Evolutionary conservation across 1,140 invertebrate species (phyloP).

Genomic region (Coenobita brevimanus): DNA sequence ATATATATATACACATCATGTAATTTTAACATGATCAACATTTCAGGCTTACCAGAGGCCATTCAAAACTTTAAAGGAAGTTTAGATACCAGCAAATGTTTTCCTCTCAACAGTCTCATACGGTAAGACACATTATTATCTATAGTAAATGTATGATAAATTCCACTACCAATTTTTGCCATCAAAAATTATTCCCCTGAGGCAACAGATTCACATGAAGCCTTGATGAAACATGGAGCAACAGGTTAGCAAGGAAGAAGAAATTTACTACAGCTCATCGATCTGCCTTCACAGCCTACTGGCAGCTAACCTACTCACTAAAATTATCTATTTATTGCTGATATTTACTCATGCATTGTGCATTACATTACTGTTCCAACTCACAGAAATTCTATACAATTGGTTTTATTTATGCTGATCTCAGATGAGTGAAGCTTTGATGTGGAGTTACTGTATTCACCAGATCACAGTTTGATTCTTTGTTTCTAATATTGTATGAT

Average conservation of each 20-base stretch:
- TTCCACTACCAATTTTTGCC: not conserved
- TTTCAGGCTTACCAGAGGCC: not conserved
- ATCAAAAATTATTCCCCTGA: not conserved
- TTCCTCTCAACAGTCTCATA: no score
- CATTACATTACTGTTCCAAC: conserved; percentile 26
- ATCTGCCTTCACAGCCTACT: conserved; percentile 35
- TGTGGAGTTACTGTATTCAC: no score
- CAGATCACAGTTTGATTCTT: no score
- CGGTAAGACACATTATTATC: no score
- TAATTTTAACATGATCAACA: not conserved
- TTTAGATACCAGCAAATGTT: no score
- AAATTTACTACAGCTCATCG: not conserved
- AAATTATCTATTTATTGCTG: conserved; percentile 34
- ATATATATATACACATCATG: conserved; percentile 18
- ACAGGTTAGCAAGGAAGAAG: no score
- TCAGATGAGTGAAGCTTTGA: no score
- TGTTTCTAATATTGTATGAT: no score
- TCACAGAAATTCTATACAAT: not conserved
- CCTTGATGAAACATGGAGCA: no score
- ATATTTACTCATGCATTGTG: conserved; percentile 25
- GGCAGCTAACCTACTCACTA: conserved; percentile 30
- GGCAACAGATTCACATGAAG: no score
- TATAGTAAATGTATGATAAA: not conserved
- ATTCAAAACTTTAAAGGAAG: no score
- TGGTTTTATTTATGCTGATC: not conserved